Evolutionary conservation across 2,113 vertebrate genomes (phyloP), one percentile per base, ranked within the genome.

Genomic region (Apus apus): DNA sequence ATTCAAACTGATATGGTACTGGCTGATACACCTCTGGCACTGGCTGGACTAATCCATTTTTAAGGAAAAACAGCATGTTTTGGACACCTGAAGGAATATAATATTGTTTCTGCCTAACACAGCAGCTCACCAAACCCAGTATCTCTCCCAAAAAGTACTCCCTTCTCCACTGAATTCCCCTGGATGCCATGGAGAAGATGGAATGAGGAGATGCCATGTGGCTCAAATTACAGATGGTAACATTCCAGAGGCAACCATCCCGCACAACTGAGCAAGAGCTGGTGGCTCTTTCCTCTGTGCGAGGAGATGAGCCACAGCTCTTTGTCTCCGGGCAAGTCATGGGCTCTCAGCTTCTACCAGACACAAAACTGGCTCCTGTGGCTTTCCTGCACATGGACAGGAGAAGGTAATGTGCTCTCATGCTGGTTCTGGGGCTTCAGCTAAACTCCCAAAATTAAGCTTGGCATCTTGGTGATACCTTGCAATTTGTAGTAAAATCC

Each of bases 191-290:
- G 5, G 20, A 14, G 25, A 36, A 29, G 27, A 19, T 7, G 25
- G 50, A 45, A 5, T 1, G 2, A n/a, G 7, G 40, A 9, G 7
- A 6, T 48, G 25, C 19, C 22, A 6, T 5, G 60, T 25, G 50
- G 30, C 13, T 87, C 38, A 27, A 7, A 30, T 76, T 32, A 1
- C 6, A 6, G n/a, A 3, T 4, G 15, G 11, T 2, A 9, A 45
- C 25, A 11, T 25, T 22, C 53, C 21, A 11, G 11, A n/a, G 48
- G 26, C 8, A 13, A 3, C 0, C 0, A 0, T 7, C 14, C 11
- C 36, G 27, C 34, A 8, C 13, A 17, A 3, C 51, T 22, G 15
- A 62, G 13, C 9, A 17, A 23, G 6, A 27, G 27, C 34, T 32
- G 17, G 12, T 18, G 8, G 3, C 9, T 62, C 32, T 13, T 53